These are phyloP conservation scores for Spheniscus humboldti DNA, from an alignment of 2,797 vertebrate species.

Conservation along the genomic window DNA sequence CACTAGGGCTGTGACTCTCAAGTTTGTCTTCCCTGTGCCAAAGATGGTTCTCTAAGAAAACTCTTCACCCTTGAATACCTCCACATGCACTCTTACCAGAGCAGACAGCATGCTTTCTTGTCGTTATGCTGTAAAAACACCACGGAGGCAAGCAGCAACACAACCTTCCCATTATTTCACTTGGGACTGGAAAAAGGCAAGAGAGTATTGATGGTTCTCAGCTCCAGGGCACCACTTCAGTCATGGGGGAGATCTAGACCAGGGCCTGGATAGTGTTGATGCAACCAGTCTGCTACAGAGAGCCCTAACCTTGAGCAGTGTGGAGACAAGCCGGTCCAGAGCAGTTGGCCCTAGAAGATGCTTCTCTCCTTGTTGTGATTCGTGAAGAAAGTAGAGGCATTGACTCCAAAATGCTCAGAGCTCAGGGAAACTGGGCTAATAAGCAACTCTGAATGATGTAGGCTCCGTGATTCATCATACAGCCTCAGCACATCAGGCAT, in stretches of 20 bases:
- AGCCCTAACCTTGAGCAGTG: neutral
- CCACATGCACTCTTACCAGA: neutral
- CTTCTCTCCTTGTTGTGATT: neutral
- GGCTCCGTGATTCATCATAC: neutral
- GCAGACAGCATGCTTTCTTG: neutral
- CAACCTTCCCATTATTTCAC: neutral
- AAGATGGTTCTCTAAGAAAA: neutral
- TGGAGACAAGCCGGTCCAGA: neutral
- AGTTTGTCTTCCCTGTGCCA: neutral
- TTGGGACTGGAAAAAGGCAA: neutral
- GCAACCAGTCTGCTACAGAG: neutral
- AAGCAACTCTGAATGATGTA: fast-evolving
- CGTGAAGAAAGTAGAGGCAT: neutral
- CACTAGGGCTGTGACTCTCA: neutral
- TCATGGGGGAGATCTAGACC: neutral
- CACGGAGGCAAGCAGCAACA: fast-evolving
- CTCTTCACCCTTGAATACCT: neutral
- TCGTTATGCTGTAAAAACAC: neutral
- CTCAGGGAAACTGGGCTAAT: neutral
- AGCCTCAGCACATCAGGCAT: neutral
- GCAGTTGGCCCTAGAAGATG: neutral
- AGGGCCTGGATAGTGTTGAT: neutral
- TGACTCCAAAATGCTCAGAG: neutral
- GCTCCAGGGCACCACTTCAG: fast-evolving
- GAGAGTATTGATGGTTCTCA: neutral